These are phyloP conservation scores for Latrodectus hesperus DNA, from an alignment of 2,888 invertebrate genomes.

Conservation along the genomic window DNA sequence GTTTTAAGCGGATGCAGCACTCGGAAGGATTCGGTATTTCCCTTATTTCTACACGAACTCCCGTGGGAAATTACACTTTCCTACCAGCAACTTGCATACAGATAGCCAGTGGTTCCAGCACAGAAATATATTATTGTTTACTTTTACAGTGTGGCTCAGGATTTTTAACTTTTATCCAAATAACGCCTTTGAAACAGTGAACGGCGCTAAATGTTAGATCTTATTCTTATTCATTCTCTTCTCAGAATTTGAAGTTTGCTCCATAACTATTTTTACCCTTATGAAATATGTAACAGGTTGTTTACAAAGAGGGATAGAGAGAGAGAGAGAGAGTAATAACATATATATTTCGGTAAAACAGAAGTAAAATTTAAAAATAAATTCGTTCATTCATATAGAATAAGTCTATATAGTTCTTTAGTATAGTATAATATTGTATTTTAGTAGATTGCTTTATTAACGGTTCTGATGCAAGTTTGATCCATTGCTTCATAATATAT, in stretches of 20 bases:
- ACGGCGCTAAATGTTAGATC: conserved; percentile 48
- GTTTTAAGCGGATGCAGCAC: conserved; percentile 26
- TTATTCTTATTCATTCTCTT: conserved; percentile 56
- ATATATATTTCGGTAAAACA: conserved; percentile 15
- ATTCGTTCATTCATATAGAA: background rate
- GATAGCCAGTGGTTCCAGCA: conserved; percentile 36
- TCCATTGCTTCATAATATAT: too few species aligned
- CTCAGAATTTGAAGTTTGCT: conserved; percentile 18
- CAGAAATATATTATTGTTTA: conserved; percentile 31
- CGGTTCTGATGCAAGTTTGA: too few species aligned
- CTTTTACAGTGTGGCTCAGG: conserved; percentile 12
- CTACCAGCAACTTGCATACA: conserved; percentile 44
- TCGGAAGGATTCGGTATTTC: conserved; percentile 56
- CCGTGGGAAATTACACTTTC: conserved; percentile 51
- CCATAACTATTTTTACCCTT: conserved; percentile 42
- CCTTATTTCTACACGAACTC: conserved; percentile 32
- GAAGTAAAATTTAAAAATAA: background rate
- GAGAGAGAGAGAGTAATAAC: conserved; percentile 12
- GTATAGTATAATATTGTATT: too few species aligned
- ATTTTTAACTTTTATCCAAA: conserved; percentile 38
- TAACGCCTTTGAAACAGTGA: conserved; percentile 30
- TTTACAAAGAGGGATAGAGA: conserved; percentile 19
- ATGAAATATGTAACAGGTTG: conserved; percentile 63
- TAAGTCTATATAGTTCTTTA: too few species aligned
- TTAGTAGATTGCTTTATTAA: too few species aligned